Percentiles rank a stretch among this genome's conserved stretches.
phyloP scores from a whole-genome alignment of 2,888 invertebrate genomes.

The Portevinia maculata region DNA sequence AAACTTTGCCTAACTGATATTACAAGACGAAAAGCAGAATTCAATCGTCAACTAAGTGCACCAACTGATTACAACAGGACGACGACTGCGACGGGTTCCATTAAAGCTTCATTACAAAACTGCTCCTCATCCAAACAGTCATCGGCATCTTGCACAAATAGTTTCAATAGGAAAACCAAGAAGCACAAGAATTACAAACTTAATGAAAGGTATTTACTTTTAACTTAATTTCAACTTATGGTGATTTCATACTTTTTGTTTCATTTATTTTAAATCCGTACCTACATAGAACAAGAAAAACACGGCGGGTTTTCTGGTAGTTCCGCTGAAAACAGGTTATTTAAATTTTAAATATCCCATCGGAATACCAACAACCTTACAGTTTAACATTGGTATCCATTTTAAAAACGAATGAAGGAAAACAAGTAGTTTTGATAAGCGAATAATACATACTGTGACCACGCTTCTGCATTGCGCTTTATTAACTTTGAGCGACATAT shows the following conservation, averaged over 20 bases:
- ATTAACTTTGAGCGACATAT: constrained; percentile 58
- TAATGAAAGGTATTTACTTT: constrained; percentile 80
- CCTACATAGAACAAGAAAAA: constrained; percentile 2
- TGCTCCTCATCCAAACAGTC: constrained; percentile 80
- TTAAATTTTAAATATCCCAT: constrained; percentile 48
- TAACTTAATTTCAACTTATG: constrained; percentile 10
- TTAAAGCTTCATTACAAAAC: constrained; percentile 78
- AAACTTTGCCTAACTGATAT: constrained; percentile 81
- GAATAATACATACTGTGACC: constrained; percentile 30
- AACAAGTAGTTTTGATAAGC: constrained; percentile 11
- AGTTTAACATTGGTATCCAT: constrained; percentile 38
- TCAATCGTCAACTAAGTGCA: constrained; percentile 83
- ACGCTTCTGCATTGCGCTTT: constrained; percentile 45
- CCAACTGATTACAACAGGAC: constrained; percentile 80
- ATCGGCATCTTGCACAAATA: constrained; percentile 82
- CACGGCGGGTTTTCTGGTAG: constrained; percentile 42
- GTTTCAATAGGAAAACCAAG: constrained; percentile 82
- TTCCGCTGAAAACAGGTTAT: constrained; percentile 64
- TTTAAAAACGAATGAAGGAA: constrained; percentile 24
- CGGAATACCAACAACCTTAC: constrained; percentile 67
- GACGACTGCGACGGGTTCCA: constrained; percentile 74
- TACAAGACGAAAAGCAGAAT: constrained; percentile 81
- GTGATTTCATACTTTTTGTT: constrained; percentile 2
- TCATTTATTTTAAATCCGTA: neutral
- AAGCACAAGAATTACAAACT: constrained; percentile 81